Base-by-base conservation (phyloP, 2,888 invertebrate species). In the Habrosyne pyritoides region DNA sequence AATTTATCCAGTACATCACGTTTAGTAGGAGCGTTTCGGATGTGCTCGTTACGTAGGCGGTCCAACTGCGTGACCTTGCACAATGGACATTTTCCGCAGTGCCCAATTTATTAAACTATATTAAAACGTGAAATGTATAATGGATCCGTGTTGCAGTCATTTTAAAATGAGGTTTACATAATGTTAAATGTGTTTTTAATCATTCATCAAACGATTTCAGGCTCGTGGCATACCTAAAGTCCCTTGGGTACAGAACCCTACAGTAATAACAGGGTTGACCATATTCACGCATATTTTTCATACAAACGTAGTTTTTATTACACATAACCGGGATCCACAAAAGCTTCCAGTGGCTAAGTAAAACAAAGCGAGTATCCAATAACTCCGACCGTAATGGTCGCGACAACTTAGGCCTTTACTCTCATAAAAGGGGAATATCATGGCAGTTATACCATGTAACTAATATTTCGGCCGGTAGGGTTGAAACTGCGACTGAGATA, bases 381-480 rank as follows among this genome's bases (percentile, higher is more conserved):
- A 83, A 76, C 72, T 78, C 72, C 42, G 55, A 61, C 67, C 67
- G 69, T 82, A 82, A 83, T 80, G 76, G 79, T 61, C 55, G 53
- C 56, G 67, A 66, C 71, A 71, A 67, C 69, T 71, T 69, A 69
- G 66, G 54, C 69, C 63, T 36, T 36, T 36, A 14, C 63, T 65
- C 58, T 61, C 67, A 67, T 66, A 64, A 63, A 67, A 67, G 67
- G 64, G 60, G 59, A 60, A 54, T 54, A 46, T 56, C 36, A 49
- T 57, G 54, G 55, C 70, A 66, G 69, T 73, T 71, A 71, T 72
- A 76, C 71, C 70, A 66, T 67, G 63, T 75, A 73, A 75, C 74
- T 67, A 67, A 62, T 69, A 67, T 59, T 60, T 61, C 56, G 61
- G 54, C 52, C 56, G 46, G 55, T 56, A 57, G n/a, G 33, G 33